Evolutionary conservation across 37 sponge, comb jelly and placozoan species (phyloP).

Genomic region (Oopsacas minuta): DNA sequence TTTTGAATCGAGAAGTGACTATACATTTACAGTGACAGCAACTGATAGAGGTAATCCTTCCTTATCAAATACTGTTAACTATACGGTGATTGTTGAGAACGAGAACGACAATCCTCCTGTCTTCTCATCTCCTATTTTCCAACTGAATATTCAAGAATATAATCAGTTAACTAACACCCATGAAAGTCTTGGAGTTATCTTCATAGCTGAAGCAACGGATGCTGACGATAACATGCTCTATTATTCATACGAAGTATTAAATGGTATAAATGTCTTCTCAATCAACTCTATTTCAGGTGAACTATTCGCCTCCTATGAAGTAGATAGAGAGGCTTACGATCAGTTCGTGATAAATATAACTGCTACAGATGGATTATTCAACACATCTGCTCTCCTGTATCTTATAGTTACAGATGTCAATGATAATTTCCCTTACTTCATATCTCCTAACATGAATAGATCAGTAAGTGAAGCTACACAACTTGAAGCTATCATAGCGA

Average conservation of each 20-base stretch:
- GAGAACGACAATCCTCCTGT: slow-evolving; percentile 42
- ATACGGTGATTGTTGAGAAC: slow-evolving; percentile 36
- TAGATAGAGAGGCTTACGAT: background rate
- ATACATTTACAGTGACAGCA: slow-evolving; percentile 31
- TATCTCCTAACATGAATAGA: background rate
- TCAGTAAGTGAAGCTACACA: background rate
- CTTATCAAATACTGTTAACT: slow-evolving; percentile 20
- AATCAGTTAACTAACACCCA: background rate
- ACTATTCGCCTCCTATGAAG: background rate
- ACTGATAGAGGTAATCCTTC: slow-evolving; percentile 26
- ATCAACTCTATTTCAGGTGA: background rate
- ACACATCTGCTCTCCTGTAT: background rate
- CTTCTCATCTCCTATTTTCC: slow-evolving; percentile 18
- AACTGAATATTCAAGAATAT: background rate
- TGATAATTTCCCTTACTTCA: background rate
- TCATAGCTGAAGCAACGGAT: slow-evolving; percentile 1
- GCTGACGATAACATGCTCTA: background rate
- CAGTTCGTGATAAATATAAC: background rate
- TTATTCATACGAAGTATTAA: background rate
- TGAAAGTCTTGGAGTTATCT: background rate
- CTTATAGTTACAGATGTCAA: background rate
- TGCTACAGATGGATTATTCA: background rate
- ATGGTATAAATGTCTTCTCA: background rate
- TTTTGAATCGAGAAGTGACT: slow-evolving; percentile 22
- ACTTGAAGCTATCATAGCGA: background rate